Evolutionary conservation across 53 echinoderm and acorn worm genomes (phyloP), one percentile per base, ranked within the genome.

Genomic region (Holothuria leucospilota): DNA sequence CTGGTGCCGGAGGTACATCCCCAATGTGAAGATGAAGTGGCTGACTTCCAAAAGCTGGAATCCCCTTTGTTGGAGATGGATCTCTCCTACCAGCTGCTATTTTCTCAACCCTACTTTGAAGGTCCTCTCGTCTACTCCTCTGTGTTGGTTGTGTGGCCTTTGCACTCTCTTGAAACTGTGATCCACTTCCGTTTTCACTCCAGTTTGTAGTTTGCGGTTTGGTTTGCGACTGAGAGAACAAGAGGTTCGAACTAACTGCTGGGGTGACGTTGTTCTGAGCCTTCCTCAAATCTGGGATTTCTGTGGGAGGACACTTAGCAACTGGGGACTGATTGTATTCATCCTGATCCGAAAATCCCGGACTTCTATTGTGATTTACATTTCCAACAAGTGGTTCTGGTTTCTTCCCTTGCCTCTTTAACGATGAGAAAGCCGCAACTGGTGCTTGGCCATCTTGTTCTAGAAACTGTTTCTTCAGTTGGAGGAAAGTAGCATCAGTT

Each of bases 251-350:
- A 46, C 29, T 58, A 49, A 14, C 3, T 0, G 25, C 10, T 26
- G 39, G n/a, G 64, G 39, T 63, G 34, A 65, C 46, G 10, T 38
- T 46, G 38, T 59, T 27, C 11, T 81, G 56, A 13, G 40, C 20
- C 13, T 24, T 20, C 24, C 49, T 51, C 13, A 51, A 29, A 27
- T 78, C 79, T 81, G 86, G 70, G 12, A 75, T 51, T 20, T 89
- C 88, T 20, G 27, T 26, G 28, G 40, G 67, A 23, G 90, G 81
- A 81, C 86, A 39, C 51, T 91, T 94, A 38, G 87, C 86, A 30
- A 96, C 96, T 7, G 96, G 96, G 7, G 96, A 96, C 86, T 96
- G 96, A 34, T 90, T 87, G 74, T 89, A 93, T 84, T 96, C 96
- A 51, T 96, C 94, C 71, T 89, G 84, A 59, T 96, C 96, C 1